Conservation (phyloP, 2,113 vertebrate species). For the Hoplias malabaricus region DNA sequence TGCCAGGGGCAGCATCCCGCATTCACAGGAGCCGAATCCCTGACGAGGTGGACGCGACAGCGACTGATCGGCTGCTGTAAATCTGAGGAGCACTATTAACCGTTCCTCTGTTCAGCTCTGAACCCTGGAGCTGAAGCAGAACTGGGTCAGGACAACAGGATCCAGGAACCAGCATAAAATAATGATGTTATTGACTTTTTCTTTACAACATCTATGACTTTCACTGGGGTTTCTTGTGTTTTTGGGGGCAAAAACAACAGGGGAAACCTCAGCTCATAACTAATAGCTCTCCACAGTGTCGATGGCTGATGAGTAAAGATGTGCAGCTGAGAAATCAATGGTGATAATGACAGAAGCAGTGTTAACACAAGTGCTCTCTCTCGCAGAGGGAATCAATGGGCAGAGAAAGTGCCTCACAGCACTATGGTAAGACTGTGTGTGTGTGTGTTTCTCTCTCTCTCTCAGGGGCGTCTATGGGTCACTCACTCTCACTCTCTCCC, state of each 20-base stretch:
- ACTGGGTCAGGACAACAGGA: too few species aligned
- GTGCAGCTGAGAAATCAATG: neutral
- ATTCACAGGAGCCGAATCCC: too few species aligned
- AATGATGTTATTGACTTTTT: too few species aligned
- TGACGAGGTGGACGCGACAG: too few species aligned
- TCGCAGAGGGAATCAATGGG: neutral
- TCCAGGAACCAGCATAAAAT: too few species aligned
- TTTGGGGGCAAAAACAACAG: neutral
- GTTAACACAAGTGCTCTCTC: neutral
- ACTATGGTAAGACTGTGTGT: neutral
- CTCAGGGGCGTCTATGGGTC: neutral
- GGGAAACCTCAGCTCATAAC: neutral
- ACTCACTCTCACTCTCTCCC: neutral
- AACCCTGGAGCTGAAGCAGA: too few species aligned
- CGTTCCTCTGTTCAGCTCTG: too few species aligned
- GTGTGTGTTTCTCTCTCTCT: constrained; percentile 1
- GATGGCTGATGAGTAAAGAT: neutral
- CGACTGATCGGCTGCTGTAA: too few species aligned
- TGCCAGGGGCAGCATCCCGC: too few species aligned
- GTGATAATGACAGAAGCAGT: neutral
- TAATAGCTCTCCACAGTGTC: neutral
- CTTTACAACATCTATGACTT: too few species aligned
- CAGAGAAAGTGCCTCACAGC: neutral
- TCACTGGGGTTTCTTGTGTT: neutral
- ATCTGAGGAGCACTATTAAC: too few species aligned